Base-by-base conservation (phyloP, 1,140 invertebrate genomes). In the Limonius californicus region DNA sequence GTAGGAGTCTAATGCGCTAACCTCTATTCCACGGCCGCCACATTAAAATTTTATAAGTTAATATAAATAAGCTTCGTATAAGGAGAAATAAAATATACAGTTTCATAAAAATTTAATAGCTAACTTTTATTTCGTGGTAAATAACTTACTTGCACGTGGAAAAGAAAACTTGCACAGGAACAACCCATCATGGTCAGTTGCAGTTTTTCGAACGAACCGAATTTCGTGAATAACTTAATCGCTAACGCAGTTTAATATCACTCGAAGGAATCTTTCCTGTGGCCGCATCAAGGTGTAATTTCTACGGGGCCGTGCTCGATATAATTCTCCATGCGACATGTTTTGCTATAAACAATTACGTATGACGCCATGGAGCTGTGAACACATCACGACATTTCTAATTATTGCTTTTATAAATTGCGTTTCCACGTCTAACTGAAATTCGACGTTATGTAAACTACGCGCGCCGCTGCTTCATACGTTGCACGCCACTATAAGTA, bases 311-410 rank as follows among this genome's bases (percentile, higher is more conserved):
- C 43, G 27, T 60, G 59, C 47, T 30, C 30, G 19, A 53, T 43
- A 30, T 61, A 61, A 61, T 61, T 61, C 39, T 45, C 23, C 45
- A 60, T 54, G 42, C 6, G 45, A 54, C 45, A 60, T 53, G 23
- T 54, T 23, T 47, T 35, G 45, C 45, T 50, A 61, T 53, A 54
- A 20, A 60, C 58, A 60, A 60, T 60, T 60, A 60, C 43, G 45
- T 50, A 30, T 61, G 59, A 61, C 59, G 59, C 50, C 59, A 61
- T 43, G 59, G 59, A 54, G 30, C 32, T 61, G 50, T 61, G 59
- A 61, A 61, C 59, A 45, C 59, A 61, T 61, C 59, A 61, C 59
- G 59, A 61, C 50, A 53, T 61, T 61, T 61, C 59, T 61, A 61
- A 61, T 61, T 61, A 61, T 47, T 21, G 50, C 27, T 35, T 39